These are phyloP conservation scores for Odontamblyopus lacepedii DNA, from an alignment of 2,797 vertebrate genomes.

Conservation along the genomic window DNA sequence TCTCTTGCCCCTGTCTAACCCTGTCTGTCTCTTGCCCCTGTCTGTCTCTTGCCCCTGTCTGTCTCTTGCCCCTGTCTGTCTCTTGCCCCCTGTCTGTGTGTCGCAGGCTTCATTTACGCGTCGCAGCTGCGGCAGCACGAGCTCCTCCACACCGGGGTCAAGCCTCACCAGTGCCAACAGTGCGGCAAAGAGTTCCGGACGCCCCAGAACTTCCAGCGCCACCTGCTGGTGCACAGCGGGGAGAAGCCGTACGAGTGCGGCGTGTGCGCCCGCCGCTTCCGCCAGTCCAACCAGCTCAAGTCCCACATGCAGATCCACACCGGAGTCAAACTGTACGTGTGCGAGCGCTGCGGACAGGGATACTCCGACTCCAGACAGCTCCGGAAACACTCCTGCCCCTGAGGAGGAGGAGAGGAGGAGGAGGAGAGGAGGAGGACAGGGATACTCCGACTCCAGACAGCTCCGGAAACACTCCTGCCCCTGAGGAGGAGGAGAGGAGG, in stretches of 20 bases:
- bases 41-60: no score
- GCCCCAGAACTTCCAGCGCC: conserved; percentile 62
- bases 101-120: conserved; percentile 52
- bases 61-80: no score
- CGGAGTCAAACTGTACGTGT: conserved; percentile 65
- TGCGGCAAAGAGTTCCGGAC: conserved; percentile 71
- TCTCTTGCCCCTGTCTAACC: no score
- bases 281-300: conserved; percentile 72
- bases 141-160: conserved; percentile 65
- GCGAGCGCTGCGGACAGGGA: conserved; percentile 58
- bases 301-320: conserved; percentile 77
- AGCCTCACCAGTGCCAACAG: conserved; percentile 61
- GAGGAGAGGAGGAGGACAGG: background rate
- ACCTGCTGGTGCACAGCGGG: conserved; percentile 73
- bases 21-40: no score
- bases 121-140: conserved; percentile 70
- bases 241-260: conserved; percentile 72
- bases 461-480: no score
- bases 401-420: background rate
- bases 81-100: background rate
- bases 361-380: conserved; percentile 75
- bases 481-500: no score
- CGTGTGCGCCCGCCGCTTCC: conserved; percentile 66
- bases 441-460: no score
- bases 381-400: conserved; percentile 69